Percentiles rank a stretch among this genome's conserved stretches.
phyloP scores from a whole-genome alignment of 2,113 vertebrate genomes.

The Mola mola region DNA sequence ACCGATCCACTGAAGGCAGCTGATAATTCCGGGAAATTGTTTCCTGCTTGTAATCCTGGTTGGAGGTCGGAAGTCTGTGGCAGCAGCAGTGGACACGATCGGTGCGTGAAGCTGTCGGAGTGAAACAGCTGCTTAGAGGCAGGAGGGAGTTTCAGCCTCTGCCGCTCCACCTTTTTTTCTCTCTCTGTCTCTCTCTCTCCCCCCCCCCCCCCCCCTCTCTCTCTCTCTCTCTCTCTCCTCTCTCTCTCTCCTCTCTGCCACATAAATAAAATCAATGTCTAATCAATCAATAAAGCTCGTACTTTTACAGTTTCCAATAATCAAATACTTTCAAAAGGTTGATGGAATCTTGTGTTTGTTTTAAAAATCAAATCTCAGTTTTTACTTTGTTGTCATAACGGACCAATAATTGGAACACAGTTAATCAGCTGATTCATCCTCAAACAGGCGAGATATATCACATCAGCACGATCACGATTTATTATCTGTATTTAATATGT shows the following conservation, averaged over 20 bases:
- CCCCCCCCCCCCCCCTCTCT: slow-evolving; percentile 61
- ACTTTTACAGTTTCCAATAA: too few relatives aligned
- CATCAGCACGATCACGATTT: too few relatives aligned
- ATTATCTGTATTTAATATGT: too few relatives aligned
- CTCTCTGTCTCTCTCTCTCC: slow-evolving; percentile 42
- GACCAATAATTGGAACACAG: too few relatives aligned
- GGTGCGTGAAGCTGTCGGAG: slow-evolving; percentile 18
- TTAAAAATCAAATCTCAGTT: too few relatives aligned
- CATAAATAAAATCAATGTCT: too few relatives aligned
- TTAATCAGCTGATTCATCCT: too few relatives aligned
- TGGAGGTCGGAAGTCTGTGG: background rate
- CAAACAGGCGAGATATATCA: too few relatives aligned
- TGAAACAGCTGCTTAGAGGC: slow-evolving; percentile 31
- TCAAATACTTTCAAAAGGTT: too few relatives aligned
- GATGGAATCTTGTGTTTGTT: too few relatives aligned
- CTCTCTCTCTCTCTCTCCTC: slow-evolving; percentile 49
- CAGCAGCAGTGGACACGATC: background rate
- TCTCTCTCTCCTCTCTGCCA: slow-evolving; percentile 67
- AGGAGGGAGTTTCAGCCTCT: slow-evolving; percentile 71
- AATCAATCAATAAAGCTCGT: too few relatives aligned
- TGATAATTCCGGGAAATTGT: slow-evolving; percentile 26
- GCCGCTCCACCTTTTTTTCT: slow-evolving; percentile 52
- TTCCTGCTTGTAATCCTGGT: slow-evolving; percentile 38
- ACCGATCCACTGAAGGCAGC: slow-evolving; percentile 15
- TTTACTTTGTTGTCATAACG: too few relatives aligned